Percentiles rank a stretch among this genome's conserved stretches.
Conservation (phyloP, 2,888 invertebrate species). For the Chirona hameri region DNA sequence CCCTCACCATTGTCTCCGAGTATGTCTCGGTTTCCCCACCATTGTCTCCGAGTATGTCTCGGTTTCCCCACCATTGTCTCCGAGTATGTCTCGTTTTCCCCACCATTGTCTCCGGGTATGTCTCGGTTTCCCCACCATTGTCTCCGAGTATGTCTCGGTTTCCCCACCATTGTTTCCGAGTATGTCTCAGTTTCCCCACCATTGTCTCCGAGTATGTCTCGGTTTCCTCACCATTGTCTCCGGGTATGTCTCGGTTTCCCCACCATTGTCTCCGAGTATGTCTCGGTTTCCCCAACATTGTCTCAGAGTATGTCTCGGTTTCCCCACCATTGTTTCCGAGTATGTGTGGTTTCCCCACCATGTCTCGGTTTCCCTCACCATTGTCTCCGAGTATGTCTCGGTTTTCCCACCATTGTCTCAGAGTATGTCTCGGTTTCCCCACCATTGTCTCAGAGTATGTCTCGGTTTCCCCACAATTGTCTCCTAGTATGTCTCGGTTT, state of each 20-base stretch:
- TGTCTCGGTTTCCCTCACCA: conserved; percentile 48
- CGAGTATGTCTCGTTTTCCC: too few relatives aligned
- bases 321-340: too few relatives aligned
- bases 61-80: conserved; percentile 80
- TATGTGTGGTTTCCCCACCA: too few relatives aligned
- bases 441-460: conserved; percentile 96
- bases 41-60: conserved; percentile 98
- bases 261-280: too few relatives aligned
- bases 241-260: conserved; percentile 96
- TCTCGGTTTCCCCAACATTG: conserved; percentile 57
- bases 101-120: conserved; percentile 92
- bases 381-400: conserved; percentile 99
- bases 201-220: too few relatives aligned
- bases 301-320: conserved; percentile 99
- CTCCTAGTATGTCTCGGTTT: too few relatives aligned
- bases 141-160: too few relatives aligned
- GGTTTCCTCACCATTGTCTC: conserved; percentile 69
- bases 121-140: conserved; percentile 90
- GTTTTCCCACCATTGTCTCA: too few relatives aligned
- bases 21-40: conserved; percentile 46
- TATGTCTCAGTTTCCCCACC: conserved; percentile 90
- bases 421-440: too few relatives aligned
- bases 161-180: conserved; percentile 82
- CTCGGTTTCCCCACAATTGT: conserved; percentile 86
- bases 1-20: too few relatives aligned